A percentile compares a stretch with the other conserved stretches of the same genome.
Conservation (phyloP, 2,113 vertebrate species). For the Actinemys pallida region DNA sequence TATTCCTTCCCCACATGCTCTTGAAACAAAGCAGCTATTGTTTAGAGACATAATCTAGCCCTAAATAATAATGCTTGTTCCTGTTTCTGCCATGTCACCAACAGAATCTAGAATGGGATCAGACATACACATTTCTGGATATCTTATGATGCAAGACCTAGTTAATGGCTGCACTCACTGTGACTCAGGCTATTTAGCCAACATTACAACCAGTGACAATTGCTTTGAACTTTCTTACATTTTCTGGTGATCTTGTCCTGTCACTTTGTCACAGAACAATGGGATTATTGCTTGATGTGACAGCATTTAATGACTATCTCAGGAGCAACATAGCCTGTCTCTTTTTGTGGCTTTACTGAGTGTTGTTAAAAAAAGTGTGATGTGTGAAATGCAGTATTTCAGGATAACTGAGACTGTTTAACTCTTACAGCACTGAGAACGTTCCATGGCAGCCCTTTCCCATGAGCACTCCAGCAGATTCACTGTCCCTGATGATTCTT, state of each 20-base stretch:
- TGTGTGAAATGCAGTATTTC: background rate
- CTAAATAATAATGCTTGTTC: background rate
- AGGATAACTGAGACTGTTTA: background rate
- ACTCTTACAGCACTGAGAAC: background rate
- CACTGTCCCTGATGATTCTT: background rate
- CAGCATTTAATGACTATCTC: background rate
- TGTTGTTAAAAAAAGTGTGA: background rate
- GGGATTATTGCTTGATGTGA: background rate
- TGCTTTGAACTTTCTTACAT: slow-evolving; percentile 10
- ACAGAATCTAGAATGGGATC: background rate
- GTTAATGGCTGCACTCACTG: background rate
- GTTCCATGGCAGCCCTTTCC: background rate
- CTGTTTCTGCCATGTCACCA: background rate
- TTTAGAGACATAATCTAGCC: background rate
- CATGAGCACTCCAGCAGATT: background rate
- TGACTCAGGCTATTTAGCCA: slow-evolving; percentile 11
- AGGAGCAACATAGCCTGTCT: background rate
- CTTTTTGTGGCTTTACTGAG: background rate
- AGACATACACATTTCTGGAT: background rate
- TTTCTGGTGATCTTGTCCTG: background rate
- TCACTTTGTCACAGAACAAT: background rate
- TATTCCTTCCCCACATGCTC: background rate
- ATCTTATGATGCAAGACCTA: background rate
- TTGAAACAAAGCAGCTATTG: background rate
- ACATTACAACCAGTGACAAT: background rate